Percentiles rank a stretch among this genome's conserved stretches.
phyloP scores from a whole-genome alignment of 2,888 invertebrate genomes.

The Parnassius glacialis region DNA sequence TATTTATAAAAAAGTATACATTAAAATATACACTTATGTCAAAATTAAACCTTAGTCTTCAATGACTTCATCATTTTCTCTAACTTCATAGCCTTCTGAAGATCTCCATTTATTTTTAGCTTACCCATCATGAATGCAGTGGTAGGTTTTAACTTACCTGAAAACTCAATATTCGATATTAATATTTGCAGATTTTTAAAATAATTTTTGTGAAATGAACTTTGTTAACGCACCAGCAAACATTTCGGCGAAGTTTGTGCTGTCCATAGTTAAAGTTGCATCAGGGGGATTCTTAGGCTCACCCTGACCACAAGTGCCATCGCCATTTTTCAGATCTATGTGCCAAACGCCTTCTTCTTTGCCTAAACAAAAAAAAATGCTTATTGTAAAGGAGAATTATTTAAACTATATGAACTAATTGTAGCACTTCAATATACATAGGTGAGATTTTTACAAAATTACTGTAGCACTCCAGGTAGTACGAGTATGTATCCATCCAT shows the following conservation, averaged over 20 bases:
- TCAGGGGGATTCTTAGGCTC: conserved; percentile 86
- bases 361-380: conserved; percentile 57
- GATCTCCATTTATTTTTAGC: conserved; percentile 94
- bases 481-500: too few relatives aligned
- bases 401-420: too few relatives aligned
- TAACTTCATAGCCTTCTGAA: conserved; percentile 96
- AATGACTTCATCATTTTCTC: conserved; percentile 93
- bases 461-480: too few relatives aligned
- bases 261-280: conserved; percentile 92
- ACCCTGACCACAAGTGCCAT: conserved; percentile 90
- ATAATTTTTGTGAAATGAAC: conserved; percentile 4
- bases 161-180: conserved; percentile 29
- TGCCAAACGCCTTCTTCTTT: conserved; percentile 88
- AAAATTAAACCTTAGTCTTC: conserved; percentile 80
- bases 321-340: conserved; percentile 93
- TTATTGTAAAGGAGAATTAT: neutral
- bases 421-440: too few relatives aligned
- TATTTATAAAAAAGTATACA: neutral
- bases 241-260: conserved; percentile 89
- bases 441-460: too few relatives aligned
- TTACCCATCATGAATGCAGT: conserved; percentile 98
- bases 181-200: neutral
- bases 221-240: conserved; percentile 81
- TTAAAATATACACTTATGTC: neutral
- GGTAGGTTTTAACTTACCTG: conserved; percentile 93